Conservation (phyloP, 37 sponge, comb jelly and placozoan genomes). For the Halichondria panicea region DNA sequence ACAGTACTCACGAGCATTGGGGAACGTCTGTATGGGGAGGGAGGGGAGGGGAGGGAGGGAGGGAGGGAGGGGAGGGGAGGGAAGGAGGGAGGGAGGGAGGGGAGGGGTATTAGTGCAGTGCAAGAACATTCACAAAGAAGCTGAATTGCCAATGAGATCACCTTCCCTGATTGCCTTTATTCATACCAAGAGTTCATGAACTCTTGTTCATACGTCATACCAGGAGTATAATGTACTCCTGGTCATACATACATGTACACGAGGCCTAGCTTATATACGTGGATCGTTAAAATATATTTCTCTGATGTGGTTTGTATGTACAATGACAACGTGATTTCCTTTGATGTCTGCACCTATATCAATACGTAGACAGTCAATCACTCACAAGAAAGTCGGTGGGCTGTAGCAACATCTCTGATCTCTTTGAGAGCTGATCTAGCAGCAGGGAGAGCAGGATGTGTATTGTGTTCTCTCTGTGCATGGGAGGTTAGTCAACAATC, state of each 20-base stretch:
- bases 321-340: too few species aligned
- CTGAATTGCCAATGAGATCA: too few species aligned
- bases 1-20: constrained; percentile 10
- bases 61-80: constrained; percentile 3
- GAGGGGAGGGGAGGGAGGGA: background rate
- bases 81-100: background rate
- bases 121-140: too few species aligned
- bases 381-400: constrained; percentile 7
- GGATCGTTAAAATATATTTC: too few species aligned
- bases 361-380: background rate
- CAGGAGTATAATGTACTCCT: background rate
- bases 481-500: background rate
- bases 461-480: constrained; percentile 30
- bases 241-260: background rate
- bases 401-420: constrained; percentile 26
- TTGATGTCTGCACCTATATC: too few species aligned
- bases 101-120: background rate
- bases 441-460: constrained; percentile 18
- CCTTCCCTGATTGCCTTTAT: too few species aligned
- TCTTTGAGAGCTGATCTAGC: constrained; percentile 12
- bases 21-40: background rate
- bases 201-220: too few species aligned
- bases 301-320: too few species aligned
- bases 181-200: too few species aligned
- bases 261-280: background rate